phyloP scores from a whole-genome alignment of 1,140 invertebrate species.

The Ectropis grisescens region DNA sequence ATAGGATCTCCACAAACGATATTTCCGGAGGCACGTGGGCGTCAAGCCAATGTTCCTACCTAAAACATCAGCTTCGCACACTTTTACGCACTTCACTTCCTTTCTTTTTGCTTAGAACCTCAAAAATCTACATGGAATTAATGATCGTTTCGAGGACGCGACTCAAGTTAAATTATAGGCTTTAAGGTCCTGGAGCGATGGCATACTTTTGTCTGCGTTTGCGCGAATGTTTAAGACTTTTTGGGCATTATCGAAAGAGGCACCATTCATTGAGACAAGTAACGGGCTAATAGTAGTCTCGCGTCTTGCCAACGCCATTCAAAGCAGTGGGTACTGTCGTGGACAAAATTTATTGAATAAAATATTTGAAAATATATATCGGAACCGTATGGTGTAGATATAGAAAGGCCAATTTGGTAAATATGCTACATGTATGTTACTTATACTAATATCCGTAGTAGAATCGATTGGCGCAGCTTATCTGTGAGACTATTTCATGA shows the following conservation, averaged over 20 bases:
- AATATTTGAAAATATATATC: too few relatives aligned
- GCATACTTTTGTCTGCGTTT: constrained; percentile 15
- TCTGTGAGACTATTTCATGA: too few relatives aligned
- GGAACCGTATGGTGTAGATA: constrained; percentile 2
- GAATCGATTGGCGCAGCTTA: too few relatives aligned
- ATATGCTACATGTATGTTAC: neutral
- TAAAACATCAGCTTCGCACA: constrained; percentile 40
- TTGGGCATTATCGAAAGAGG: constrained; percentile 31
- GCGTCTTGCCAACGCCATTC: constrained; percentile 49
- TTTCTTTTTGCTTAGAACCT: constrained; percentile 31
- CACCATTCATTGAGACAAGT: constrained; percentile 61
- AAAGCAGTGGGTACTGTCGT: constrained; percentile 35
- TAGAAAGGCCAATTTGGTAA: neutral
- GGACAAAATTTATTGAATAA: neutral
- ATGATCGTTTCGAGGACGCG: neutral
- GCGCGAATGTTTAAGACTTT: constrained; percentile 22
- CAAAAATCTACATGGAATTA: constrained; percentile 23
- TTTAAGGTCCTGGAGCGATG: constrained; percentile 13
- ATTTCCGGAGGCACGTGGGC: constrained; percentile 57
- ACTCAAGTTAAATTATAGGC: constrained; percentile 13
- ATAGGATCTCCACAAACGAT: constrained; percentile 41
- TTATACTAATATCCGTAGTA: too few relatives aligned
- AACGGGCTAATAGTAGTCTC: constrained; percentile 63
- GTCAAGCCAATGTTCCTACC: constrained; percentile 18
- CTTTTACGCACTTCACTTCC: constrained; percentile 39